Base-by-base conservation (phyloP, 2,888 invertebrate genomes). In the Cephus sareptanus region DNA sequence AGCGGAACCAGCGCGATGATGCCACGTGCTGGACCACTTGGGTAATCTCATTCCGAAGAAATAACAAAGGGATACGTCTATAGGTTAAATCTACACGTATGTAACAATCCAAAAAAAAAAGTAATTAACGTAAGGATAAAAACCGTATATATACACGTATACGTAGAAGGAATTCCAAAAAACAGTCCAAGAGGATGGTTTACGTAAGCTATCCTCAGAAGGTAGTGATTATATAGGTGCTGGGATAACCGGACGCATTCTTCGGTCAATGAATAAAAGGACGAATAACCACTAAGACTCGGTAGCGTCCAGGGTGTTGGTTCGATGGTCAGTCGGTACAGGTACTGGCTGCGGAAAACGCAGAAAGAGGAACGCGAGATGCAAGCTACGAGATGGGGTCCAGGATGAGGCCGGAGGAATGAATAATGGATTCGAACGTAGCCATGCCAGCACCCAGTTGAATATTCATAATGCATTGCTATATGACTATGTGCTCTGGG, bases 371-470 rank as follows among this genome's bases (percentile, higher is more conserved):
- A 76, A 74, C 75, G 78, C 77, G 77, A 79, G 77, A 77, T 80
- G 80, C 81, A 77, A 77, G 77, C 76, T 40, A 37, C 74, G 76
- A 76, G 70, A 71, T 75, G 75, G 31, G 40, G 56, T 69, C 82
- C 77, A 83, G 83, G 86, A 85, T 87, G 88, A 86, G 86, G 88
- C 86, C 85, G 84, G 85, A 83, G 82, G 85, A 87, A 91, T 91
- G 90, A 91, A 91, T 91, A 91, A 91, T 91, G 91, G 89, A 91
- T 90, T 85, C 85, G 87, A 87, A 88, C 87, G 89, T 88, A 85
- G 90, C 89, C 89, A 90, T 90, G 87, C 88, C 89, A 83, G 84
- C 83, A 84, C 83, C 84, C 83, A 83, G 84, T 87, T 89, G 89
- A 89, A 89, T 89, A 89, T 89, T 89, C 89, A 89, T 89, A 89